Conservation (phyloP, 2,888 invertebrate species). For the Gonocerus acuteangulatus region DNA sequence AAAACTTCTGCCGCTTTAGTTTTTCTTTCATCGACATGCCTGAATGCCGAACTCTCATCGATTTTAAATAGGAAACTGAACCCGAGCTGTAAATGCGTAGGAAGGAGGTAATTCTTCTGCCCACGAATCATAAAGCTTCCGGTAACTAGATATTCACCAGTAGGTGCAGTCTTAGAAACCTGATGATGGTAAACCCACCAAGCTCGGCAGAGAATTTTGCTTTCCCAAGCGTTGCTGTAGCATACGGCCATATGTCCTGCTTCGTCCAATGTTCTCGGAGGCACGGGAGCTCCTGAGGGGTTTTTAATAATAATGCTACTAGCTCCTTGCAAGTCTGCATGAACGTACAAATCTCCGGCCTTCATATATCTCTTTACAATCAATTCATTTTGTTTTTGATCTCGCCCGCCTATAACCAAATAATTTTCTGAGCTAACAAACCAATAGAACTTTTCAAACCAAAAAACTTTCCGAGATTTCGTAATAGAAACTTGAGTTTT, state of each 20-base stretch:
- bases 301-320: slow-evolving; percentile 89
- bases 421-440: slow-evolving; percentile 95
- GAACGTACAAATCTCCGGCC: slow-evolving; percentile 85
- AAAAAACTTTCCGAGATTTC: slow-evolving; percentile 87
- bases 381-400: slow-evolving; percentile 96
- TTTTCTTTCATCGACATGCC: not conserved
- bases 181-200: slow-evolving; percentile 97
- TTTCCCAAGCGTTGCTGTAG: slow-evolving; percentile 49
- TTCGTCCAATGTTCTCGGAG: slow-evolving; percentile 92
- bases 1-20: too few species aligned
- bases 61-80: slow-evolving; percentile 85
- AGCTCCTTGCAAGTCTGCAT: slow-evolving; percentile 90
- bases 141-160: slow-evolving; percentile 92
- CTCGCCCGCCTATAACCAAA: slow-evolving; percentile 86
- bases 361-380: slow-evolving; percentile 90
- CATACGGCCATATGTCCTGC: slow-evolving; percentile 94
- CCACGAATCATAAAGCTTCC: slow-evolving; percentile 97
- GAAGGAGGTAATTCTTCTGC: slow-evolving; percentile 93
- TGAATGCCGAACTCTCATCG: slow-evolving; percentile 58
- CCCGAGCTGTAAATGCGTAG: slow-evolving; percentile 85
- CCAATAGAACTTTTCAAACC: slow-evolving; percentile 99
- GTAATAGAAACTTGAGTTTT: slow-evolving; percentile 85
- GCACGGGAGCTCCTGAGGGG: slow-evolving; percentile 60
- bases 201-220: slow-evolving; percentile 54
- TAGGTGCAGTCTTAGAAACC: slow-evolving; percentile 94